Evolutionary conservation across 2,888 invertebrate species (phyloP).

Genomic region (Pediacus dermestoides): DNA sequence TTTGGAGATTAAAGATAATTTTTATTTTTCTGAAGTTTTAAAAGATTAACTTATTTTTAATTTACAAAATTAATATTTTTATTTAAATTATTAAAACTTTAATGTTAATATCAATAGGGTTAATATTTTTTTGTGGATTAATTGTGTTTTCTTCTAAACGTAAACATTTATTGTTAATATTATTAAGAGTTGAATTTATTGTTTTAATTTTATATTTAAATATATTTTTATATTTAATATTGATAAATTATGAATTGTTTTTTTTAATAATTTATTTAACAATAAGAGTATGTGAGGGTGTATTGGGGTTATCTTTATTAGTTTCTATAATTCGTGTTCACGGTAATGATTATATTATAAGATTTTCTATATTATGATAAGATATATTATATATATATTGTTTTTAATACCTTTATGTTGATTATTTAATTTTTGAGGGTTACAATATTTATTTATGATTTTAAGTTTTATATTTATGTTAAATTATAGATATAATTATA

Average conservation of each 20-base stretch:
- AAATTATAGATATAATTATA: conserved; percentile 44
- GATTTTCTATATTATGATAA: conserved; percentile 60
- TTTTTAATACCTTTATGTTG: conserved; percentile 56
- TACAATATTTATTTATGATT: conserved; percentile 54
- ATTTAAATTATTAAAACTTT: conserved; percentile 63
- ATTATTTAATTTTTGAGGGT: conserved; percentile 54
- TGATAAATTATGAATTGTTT: conserved; percentile 53
- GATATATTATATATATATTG: conserved; percentile 51
- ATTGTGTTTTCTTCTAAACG: conserved; percentile 56
- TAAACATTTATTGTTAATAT: conserved; percentile 58
- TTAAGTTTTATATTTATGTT: conserved; percentile 53
- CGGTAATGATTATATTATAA: conserved; percentile 63
- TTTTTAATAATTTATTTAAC: conserved; percentile 60
- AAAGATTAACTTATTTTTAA: conserved; percentile 58
- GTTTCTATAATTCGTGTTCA: conserved; percentile 59
- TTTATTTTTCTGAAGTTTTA: conserved; percentile 60
- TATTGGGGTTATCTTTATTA: conserved; percentile 61
- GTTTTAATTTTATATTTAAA: conserved; percentile 54
- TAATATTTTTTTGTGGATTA: conserved; percentile 53
- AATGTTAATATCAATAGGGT: conserved; percentile 53
- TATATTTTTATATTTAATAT: not conserved
- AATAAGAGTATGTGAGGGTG: conserved; percentile 63
- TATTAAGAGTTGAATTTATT: conserved; percentile 61
- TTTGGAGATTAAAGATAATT: conserved; percentile 64
- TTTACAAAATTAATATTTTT: conserved; percentile 57